These are phyloP conservation scores for Microchrysa polita DNA, from an alignment of 2,888 invertebrate genomes.

Conservation along the genomic window DNA sequence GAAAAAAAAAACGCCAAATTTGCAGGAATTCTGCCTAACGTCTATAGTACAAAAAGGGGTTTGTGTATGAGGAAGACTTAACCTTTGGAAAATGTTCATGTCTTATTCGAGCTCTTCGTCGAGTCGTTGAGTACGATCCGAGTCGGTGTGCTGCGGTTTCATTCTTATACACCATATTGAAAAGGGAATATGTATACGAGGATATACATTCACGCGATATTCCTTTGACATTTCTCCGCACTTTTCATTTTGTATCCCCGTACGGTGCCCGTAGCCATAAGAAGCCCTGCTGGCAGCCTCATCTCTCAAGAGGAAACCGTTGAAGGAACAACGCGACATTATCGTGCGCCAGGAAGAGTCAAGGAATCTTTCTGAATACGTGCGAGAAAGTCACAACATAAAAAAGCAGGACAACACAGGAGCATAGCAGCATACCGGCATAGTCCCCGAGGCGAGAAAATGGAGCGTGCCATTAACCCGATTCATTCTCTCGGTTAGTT, in stretches of 20 bases:
- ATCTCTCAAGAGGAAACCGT: neutral
- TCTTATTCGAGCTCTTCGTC: neutral
- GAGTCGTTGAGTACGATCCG: too few relatives aligned
- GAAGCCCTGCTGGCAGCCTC: neutral
- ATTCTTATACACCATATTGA: neutral
- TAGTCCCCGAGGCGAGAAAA: neutral
- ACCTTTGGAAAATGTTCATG: conserved; percentile 4
- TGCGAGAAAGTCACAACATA: neutral
- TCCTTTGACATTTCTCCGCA: neutral
- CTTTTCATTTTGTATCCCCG: neutral
- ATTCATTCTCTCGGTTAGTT: conserved; percentile 11
- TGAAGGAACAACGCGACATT: neutral
- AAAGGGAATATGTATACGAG: too few relatives aligned
- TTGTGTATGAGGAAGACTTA: conserved; percentile 16
- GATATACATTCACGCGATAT: neutral
- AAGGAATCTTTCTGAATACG: neutral
- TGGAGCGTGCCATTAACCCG: conserved; percentile 28
- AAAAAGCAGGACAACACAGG: neutral
- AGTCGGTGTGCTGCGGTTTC: neutral
- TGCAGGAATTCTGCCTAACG: neutral
- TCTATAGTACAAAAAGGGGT: too few relatives aligned
- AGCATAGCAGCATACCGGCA: neutral
- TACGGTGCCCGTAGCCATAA: neutral
- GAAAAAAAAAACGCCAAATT: neutral
- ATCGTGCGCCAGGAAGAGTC: neutral